Percentiles rank a stretch among this genome's conserved stretches.
Evolutionary conservation across 1,140 invertebrate genomes (phyloP).

Genomic region (Aphaenogaster rudis): DNA sequence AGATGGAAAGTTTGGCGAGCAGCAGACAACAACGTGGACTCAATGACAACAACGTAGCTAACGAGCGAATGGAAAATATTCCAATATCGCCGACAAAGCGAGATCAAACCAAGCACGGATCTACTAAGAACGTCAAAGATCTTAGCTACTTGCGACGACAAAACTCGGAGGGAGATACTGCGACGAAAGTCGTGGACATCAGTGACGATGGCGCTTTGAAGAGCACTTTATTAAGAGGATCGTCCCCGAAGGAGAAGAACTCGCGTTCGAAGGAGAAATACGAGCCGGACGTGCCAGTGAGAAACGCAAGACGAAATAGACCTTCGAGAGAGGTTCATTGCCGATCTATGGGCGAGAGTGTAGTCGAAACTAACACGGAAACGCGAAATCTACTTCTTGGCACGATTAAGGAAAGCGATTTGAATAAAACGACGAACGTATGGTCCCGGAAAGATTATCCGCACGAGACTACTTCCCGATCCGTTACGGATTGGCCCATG

Average conservation of each 20-base stretch:
- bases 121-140: constrained; percentile 75
- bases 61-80: constrained; percentile 74
- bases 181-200: constrained; percentile 63
- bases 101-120: constrained; percentile 70
- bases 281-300: constrained; percentile 85
- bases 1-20: constrained; percentile 68
- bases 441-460: constrained; percentile 80
- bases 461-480: constrained; percentile 71
- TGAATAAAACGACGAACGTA: constrained; percentile 78
- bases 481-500: constrained; percentile 84
- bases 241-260: constrained; percentile 71
- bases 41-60: constrained; percentile 78
- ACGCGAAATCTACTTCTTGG: constrained; percentile 83
- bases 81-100: constrained; percentile 70
- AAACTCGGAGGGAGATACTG: constrained; percentile 84
- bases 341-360: constrained; percentile 85
- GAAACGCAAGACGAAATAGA: constrained; percentile 84
- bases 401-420: constrained; percentile 84
- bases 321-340: constrained; percentile 83
- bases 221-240: constrained; percentile 51
- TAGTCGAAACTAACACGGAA: constrained; percentile 76
- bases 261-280: constrained; percentile 77
- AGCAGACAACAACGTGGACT: constrained; percentile 80
- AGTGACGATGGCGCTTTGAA: constrained; percentile 70
- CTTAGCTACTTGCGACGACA: constrained; percentile 81